Base-by-base conservation (phyloP, 2,113 vertebrate species). In the Entelurus aequoreus region DNA sequence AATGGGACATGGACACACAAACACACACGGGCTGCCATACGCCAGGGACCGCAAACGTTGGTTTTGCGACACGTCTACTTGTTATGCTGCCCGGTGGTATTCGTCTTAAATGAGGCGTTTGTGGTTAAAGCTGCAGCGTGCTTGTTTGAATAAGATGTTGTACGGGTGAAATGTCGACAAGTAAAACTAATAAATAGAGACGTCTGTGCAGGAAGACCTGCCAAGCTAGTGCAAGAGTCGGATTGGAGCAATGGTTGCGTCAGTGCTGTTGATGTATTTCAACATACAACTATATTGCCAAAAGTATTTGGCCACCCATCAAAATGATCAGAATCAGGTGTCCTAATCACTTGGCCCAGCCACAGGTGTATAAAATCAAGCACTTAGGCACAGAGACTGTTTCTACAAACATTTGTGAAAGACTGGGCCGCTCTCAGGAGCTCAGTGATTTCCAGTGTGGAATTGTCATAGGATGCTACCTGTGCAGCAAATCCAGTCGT, bases 121-220 rank as follows among this genome's bases (percentile, higher is more conserved):
- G 77, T 82, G 82, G 84, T 85, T 84, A 72, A 72, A 82, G 71
- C 77, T 57, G 75, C 66, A 61, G 37, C 65, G 9, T 60, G 46
- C 71, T 81, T 88, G 86, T 88, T 88, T 85, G 78, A 86, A 73
- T 74, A 74, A 87, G 81, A 72, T 59, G 57, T 74, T 77, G 75
- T 46, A 63, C 75, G 81, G 77, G 60, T 71, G 82, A 86, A 79
- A 87, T 79, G 81, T 87, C 88, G 78, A 82, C 80, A 77, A 71
- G 68, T 72, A 64, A 77, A 84, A 82, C 80, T 81, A 88, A 88
- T 87, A 87, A 88, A 86, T 82, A 87, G 50, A 82, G 64, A 75
- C 68, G 15, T 51, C 69, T 67, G 47, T 76, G 65, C 65, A 84
- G 68, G 83, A 80, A 81, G 76, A 72, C 65, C 69, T 54, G 56